Evolutionary conservation across 1,140 invertebrate genomes (phyloP).

Genomic region (Uloborus diversus): DNA sequence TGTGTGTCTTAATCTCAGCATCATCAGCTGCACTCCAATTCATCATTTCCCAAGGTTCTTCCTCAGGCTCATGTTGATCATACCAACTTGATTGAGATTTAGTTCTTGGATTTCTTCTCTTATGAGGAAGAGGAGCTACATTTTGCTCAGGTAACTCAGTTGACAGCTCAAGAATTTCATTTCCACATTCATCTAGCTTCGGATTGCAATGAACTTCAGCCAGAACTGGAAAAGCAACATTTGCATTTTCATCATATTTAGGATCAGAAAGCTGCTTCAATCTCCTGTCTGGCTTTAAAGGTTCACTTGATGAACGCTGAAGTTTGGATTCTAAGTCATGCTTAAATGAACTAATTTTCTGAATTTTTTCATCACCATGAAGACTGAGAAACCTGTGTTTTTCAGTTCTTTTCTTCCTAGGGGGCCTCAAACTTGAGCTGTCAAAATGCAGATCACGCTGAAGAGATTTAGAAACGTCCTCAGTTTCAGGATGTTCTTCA

Average conservation of each 20-base stretch:
- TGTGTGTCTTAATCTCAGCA: neutral
- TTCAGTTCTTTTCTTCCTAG: slow-evolving; percentile 22
- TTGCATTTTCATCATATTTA: slow-evolving; percentile 50
- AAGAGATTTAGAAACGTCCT: neutral
- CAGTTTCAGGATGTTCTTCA: neutral
- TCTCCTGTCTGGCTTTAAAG: slow-evolving; percentile 26
- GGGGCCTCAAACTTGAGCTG: no score
- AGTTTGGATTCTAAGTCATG: neutral
- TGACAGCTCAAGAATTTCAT: slow-evolving; percentile 16
- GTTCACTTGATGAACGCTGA: slow-evolving; percentile 9
- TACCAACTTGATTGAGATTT: slow-evolving; percentile 57
- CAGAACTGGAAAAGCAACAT: slow-evolving; percentile 25
- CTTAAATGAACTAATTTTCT: neutral
- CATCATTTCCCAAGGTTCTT: slow-evolving; percentile 37
- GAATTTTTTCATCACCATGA: neutral
- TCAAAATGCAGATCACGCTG: no score
- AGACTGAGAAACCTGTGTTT: slow-evolving; percentile 35
- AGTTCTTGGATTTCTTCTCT: slow-evolving; percentile 22
- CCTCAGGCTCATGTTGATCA: slow-evolving; percentile 26
- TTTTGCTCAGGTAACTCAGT: neutral
- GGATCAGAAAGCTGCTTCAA: neutral
- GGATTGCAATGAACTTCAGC: slow-evolving; percentile 14
- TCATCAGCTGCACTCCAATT: slow-evolving; percentile 22
- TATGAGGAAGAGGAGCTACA: slow-evolving; percentile 4
- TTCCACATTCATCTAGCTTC: slow-evolving; percentile 34